Evolutionary conservation across 2,888 invertebrate genomes (phyloP).

Genomic region (Apamea monoglypha): DNA sequence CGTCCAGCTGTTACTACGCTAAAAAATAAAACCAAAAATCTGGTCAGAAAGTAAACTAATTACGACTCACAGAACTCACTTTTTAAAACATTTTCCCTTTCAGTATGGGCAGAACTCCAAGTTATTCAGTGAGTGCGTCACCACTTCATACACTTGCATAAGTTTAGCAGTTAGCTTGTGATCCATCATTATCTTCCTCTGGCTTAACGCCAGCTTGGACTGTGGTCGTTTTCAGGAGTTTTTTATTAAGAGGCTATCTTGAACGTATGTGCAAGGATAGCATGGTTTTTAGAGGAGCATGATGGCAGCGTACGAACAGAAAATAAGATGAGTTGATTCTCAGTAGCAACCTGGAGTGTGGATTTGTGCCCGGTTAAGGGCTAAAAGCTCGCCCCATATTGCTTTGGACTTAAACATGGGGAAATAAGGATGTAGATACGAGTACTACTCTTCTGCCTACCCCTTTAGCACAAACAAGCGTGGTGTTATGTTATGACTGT

Average conservation of each 20-base stretch:
- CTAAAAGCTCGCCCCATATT: neutral
- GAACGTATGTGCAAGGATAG: neutral
- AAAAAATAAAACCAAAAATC: neutral
- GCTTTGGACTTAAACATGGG: neutral
- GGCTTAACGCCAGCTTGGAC: conserved; percentile 44
- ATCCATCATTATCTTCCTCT: conserved; percentile 47
- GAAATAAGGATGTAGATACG: neutral
- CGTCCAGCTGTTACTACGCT: conserved; percentile 4
- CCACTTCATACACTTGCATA: conserved; percentile 43
- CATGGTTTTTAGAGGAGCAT: neutral
- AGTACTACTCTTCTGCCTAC: neutral
- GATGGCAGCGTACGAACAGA: neutral
- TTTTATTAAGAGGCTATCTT: neutral
- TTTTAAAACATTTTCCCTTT: conserved; percentile 47
- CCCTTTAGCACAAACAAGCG: neutral
- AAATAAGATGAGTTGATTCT: neutral
- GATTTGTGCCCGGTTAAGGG: neutral
- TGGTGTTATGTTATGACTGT: neutral
- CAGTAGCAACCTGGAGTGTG: neutral
- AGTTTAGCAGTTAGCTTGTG: conserved; percentile 3
- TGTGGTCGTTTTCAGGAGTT: conserved; percentile 2
- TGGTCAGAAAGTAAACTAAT: conserved; percentile 2
- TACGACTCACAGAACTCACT: conserved; percentile 16
- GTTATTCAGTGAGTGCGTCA: conserved; percentile 30
- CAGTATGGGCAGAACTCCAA: conserved; percentile 56